A percentile compares a stretch with the other conserved stretches of the same genome.
Conservation (phyloP, 2,888 invertebrate species). For the Aplocera efformata region DNA sequence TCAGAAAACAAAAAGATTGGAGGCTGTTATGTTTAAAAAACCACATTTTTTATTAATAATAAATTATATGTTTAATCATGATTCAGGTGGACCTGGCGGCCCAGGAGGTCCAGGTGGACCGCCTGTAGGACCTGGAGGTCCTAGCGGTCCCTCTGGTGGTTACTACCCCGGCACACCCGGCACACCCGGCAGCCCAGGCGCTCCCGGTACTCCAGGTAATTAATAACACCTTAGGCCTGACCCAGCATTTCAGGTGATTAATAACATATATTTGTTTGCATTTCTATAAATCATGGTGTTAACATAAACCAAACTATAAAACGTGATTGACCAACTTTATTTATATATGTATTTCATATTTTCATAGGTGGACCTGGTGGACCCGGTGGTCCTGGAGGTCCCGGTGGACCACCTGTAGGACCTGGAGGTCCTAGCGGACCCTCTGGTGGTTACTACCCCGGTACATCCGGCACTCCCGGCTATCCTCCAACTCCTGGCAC, state of each 20-base stretch:
- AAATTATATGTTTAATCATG: neutral
- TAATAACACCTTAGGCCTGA: too few relatives aligned
- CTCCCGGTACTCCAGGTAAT: conserved; percentile 10
- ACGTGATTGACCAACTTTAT: too few relatives aligned
- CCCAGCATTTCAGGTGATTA: too few relatives aligned
- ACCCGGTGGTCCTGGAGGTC: conserved; percentile 19
- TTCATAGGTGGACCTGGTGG: conserved; percentile 1
- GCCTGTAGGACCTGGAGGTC: conserved; percentile 21
- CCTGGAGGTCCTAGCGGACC: conserved; percentile 21
- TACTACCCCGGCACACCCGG: conserved; percentile 12
- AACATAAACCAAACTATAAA: too few relatives aligned
- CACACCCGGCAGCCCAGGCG: conserved; percentile 1
- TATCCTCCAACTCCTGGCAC: conserved; percentile 31
- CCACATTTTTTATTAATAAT: too few relatives aligned
- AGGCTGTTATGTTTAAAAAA: too few relatives aligned
- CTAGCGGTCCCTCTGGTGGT: conserved; percentile 28
- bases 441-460: conserved; percentile 9
- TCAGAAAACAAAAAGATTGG: too few relatives aligned
- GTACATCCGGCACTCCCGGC: conserved; percentile 26
- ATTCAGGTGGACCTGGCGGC: conserved; percentile 24
- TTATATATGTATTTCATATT: too few relatives aligned
- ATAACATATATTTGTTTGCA: too few relatives aligned
- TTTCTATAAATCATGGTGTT: too few relatives aligned
- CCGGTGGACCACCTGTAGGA: conserved; percentile 24
- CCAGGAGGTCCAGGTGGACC: conserved; percentile 32